Conservation (phyloP, 2,113 vertebrate genomes). For the Urocolius indicus region DNA sequence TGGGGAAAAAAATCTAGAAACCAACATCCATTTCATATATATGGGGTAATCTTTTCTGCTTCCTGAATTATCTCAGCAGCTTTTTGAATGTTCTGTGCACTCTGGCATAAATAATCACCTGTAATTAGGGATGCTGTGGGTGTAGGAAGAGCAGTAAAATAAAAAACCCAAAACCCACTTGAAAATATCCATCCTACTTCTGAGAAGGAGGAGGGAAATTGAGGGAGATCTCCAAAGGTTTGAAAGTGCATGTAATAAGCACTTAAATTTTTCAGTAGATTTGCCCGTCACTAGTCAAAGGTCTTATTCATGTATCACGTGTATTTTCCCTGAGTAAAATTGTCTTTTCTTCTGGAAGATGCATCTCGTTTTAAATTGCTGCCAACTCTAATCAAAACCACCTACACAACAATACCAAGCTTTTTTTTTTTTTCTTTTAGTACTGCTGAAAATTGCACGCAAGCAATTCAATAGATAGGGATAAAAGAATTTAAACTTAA, state of each 20-base stretch:
- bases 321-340: conserved; percentile 55
- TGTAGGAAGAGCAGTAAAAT: background rate
- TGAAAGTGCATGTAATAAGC: conserved; percentile 32
- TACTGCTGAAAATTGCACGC: conserved; percentile 29
- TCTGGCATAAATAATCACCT: background rate
- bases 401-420: conserved; percentile 23
- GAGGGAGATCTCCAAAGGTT: conserved; percentile 33
- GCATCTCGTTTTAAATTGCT: conserved; percentile 63
- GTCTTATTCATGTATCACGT: conserved; percentile 44
- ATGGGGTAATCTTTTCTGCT: background rate
- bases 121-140: background rate
- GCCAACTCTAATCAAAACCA: conserved; percentile 64
- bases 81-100: background rate
- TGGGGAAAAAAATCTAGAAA: background rate
- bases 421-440: conserved; percentile 9
- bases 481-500: conserved; percentile 32
- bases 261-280: conserved; percentile 45
- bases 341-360: conserved; percentile 66
- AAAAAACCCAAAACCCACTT: background rate
- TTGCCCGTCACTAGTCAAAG: conserved; percentile 48
- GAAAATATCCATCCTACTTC: background rate
- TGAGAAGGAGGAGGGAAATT: background rate
- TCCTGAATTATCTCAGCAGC: background rate
- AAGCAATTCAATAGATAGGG: background rate
- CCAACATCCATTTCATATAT: background rate